Evolutionary conservation across 37 sponge, comb jelly and placozoan species (phyloP).

Genomic region (Lycopodina hypogea): DNA sequence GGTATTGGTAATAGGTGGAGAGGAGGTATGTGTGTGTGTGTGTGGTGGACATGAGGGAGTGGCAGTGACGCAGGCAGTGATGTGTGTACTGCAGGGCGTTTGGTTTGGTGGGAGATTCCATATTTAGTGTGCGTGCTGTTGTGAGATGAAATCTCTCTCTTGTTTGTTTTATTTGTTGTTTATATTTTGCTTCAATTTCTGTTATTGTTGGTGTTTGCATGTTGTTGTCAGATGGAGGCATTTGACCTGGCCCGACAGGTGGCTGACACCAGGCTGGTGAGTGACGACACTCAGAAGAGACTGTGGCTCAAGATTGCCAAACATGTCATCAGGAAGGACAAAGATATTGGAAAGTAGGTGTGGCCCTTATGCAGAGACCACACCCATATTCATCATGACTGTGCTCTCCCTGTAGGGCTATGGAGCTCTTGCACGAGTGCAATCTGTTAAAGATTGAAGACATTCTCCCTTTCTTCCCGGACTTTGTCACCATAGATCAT

Average conservation of each 20-base stretch:
- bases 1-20: too few species aligned
- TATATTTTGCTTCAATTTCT: too few species aligned
- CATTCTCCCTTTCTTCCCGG: conserved; percentile 93
- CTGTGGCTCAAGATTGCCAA: conserved; percentile 92
- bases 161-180: too few species aligned
- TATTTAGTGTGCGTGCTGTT: too few species aligned
- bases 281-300: conserved; percentile 74
- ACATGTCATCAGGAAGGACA: conserved; percentile 79
- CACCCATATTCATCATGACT: too few species aligned
- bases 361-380: background rate
- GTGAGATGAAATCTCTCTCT: too few species aligned
- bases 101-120: too few species aligned
- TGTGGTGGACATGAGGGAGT: background rate
- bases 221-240: conserved; percentile 24
- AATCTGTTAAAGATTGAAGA: conserved; percentile 91
- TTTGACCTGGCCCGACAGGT: conserved; percentile 74
- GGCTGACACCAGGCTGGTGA: conserved; percentile 35
- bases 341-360: conserved; percentile 69
- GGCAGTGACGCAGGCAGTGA: too few species aligned
- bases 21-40: conserved; percentile 17
- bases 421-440: conserved; percentile 75
- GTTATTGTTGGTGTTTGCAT: too few species aligned
- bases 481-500: conserved; percentile 89
- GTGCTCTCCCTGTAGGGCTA: conserved; percentile 49
- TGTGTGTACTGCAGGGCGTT: too few species aligned